Evolutionary conservation across 1,140 invertebrate genomes (phyloP), one percentile per base, ranked within the genome.

Genomic region (Teleogryllus occipitalis): DNA sequence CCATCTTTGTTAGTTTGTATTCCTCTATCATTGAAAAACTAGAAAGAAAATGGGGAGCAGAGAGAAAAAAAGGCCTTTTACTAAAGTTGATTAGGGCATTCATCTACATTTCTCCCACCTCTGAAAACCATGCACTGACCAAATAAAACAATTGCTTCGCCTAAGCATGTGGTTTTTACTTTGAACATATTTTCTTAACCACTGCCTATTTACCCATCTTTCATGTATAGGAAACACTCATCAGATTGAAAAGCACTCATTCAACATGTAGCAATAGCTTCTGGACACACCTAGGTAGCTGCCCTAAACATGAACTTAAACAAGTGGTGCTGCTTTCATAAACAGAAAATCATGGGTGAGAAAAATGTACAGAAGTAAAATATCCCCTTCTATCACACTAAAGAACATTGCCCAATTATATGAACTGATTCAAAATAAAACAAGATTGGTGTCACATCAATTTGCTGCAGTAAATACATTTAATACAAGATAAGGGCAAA

Each of bases 381-480:
- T 65, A 65, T 18, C 10, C 18, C 54, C 54, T 65, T 18, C 18
- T 65, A 65, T 65, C 54, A 10, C 7, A 65, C 54, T 65, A 65
- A 65, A 65, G 54, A 65, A 65, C 18, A 65, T 14, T 65, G 54
- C 54, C 54, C 18, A 65, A 65, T 18, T 65, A 65, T 10, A 65
- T 65, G 54, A 18, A 65, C 54, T 5, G 27, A 39, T 39, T 39
- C 54, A 65, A 65, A 65, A 18, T 65, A 65, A 65, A 65, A 65
- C 10, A 18, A 65, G 18, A 65, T 14, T 65, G 27, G 54, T 65
- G 18, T 65, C 54, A 65, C 54, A 65, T 65, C 54, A 65, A 65
- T 65, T 65, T 65, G 54, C 54, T 65, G 54, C 54, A 65, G 54
- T 65, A 18, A 65, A 65, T 65, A 65, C 54, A 65, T 65, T 65